Evolutionary conservation across 2,113 vertebrate species (phyloP).

Genomic region (Antechinus flavipes): DNA sequence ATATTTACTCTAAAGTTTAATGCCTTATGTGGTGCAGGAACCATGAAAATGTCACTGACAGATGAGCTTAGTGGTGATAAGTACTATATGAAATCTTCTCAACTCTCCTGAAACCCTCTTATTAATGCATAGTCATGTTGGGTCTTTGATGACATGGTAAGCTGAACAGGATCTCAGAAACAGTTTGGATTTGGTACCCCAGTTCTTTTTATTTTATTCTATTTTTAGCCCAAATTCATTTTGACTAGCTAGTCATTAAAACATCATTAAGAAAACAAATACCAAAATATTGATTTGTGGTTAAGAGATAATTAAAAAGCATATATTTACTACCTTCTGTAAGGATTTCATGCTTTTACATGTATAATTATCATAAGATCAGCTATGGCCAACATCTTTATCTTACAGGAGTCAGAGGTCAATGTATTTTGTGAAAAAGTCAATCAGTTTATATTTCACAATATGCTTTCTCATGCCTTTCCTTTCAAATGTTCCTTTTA

Average conservation of each 20-base stretch:
- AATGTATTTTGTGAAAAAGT: conserved; percentile 3
- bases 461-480: background rate
- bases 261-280: conserved; percentile 45
- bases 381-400: background rate
- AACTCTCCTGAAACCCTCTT: conserved; percentile 10
- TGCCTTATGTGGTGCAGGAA: background rate
- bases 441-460: background rate
- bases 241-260: conserved; percentile 21
- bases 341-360: conserved; percentile 22
- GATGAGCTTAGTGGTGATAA: background rate
- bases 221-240: conserved; percentile 32
- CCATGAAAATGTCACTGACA: background rate
- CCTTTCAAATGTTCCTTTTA: background rate
- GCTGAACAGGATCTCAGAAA: background rate
- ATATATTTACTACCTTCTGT: background rate
- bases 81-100: background rate
- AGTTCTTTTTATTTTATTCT: conserved; percentile 31
- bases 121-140: conserved; percentile 24
- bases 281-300: background rate
- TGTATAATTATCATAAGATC: background rate
- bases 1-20: conserved; percentile 13
- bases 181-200: conserved; percentile 18
- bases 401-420: background rate
- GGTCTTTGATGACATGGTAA: background rate
- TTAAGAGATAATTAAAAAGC: background rate